These are phyloP conservation scores for Drosophila orosa DNA, from an alignment of 1,140 invertebrate species.

Conservation along the genomic window DNA sequence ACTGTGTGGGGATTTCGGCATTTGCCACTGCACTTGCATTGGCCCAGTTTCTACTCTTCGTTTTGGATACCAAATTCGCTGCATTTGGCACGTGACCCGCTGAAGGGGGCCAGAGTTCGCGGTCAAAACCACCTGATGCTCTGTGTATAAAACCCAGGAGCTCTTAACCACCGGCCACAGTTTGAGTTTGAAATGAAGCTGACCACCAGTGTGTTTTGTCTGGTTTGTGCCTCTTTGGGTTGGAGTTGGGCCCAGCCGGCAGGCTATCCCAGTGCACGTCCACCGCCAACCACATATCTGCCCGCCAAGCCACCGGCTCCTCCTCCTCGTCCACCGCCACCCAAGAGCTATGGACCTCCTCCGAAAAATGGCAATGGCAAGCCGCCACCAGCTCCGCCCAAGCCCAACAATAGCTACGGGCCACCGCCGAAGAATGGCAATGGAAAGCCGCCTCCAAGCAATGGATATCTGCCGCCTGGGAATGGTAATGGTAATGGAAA, in stretches of 20 bases:
- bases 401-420: conserved; percentile 47
- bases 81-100: conserved; percentile 53
- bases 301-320: conserved; percentile 50
- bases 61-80: conserved; percentile 18
- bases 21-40: conserved; percentile 52
- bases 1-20: conserved; percentile 25
- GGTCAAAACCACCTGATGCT: conserved; percentile 40
- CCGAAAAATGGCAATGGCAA: conserved; percentile 53
- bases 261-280: conserved; percentile 64
- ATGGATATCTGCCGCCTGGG: conserved; percentile 51
- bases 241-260: conserved; percentile 34
- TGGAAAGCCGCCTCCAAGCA: conserved; percentile 23
- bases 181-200: conserved; percentile 44
- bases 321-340: conserved; percentile 35
- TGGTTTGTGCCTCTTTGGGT: conserved; percentile 20
- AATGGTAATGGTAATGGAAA: conserved; percentile 49
- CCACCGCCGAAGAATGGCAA: conserved; percentile 52
- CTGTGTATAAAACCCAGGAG: conserved; percentile 43
- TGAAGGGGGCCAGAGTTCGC: conserved; percentile 36
- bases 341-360: conserved; percentile 39
- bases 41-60: conserved; percentile 57
- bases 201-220: conserved; percentile 26
- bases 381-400: conserved; percentile 51
- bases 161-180: conserved; percentile 29
- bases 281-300: conserved; percentile 59